A percentile compares a stretch with the other conserved stretches of the same genome.
Conservation (phyloP, 2,797 vertebrate genomes). For the Alauda arvensis region DNA sequence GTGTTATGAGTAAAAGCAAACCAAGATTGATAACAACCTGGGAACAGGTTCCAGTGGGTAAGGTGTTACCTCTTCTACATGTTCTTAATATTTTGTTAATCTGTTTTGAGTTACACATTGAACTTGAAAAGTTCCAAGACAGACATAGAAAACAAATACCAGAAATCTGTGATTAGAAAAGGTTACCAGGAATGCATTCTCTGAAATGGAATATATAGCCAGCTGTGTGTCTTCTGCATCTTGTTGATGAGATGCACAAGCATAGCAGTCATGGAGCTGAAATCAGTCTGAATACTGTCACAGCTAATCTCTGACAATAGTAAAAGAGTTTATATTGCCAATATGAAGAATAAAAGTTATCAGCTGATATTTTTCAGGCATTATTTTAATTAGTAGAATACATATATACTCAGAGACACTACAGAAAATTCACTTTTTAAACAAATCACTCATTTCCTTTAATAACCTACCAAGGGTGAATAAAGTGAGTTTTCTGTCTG, state of each 20-base stretch:
- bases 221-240: not conserved
- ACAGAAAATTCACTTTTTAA: not conserved
- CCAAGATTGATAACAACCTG: slow-evolving; percentile 92
- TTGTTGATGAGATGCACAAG: not conserved
- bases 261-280: not conserved
- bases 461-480: not conserved
- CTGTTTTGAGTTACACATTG: not conserved
- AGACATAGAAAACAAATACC: not conserved
- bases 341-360: not conserved
- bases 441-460: not conserved
- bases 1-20: slow-evolving; percentile 80
- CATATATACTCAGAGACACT: not conserved
- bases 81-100: not conserved
- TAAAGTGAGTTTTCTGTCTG: not conserved
- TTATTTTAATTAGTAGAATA: not conserved
- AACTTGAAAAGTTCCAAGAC: not conserved
- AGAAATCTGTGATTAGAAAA: not conserved
- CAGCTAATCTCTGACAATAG: not conserved
- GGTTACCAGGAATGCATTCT: not conserved
- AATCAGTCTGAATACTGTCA: not conserved
- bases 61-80: slow-evolving; percentile 31
- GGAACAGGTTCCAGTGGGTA: slow-evolving; percentile 90
- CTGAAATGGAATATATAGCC: not conserved
- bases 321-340: not conserved
- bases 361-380: not conserved